Conservation (phyloP, 2,888 invertebrate species). For the Leucoma salicis region DNA sequence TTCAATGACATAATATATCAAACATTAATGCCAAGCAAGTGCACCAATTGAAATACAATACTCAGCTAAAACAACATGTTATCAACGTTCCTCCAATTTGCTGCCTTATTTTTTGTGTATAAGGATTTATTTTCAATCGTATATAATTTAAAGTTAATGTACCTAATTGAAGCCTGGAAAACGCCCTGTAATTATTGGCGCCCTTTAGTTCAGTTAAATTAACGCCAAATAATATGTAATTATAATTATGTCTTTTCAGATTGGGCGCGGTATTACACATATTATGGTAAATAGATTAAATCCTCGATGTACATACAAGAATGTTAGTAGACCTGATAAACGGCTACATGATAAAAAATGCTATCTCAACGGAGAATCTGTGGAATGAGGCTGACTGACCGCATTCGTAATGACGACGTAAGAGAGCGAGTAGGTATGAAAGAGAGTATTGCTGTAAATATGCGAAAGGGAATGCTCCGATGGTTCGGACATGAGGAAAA, state of each 20-base stretch:
- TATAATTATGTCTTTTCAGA: not conserved
- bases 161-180: conserved; percentile 32
- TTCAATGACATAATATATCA: conserved; percentile 22
- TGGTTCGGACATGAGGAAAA: too few species aligned
- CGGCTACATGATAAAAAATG: too few species aligned
- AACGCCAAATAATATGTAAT: conserved; percentile 34
- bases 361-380: too few species aligned
- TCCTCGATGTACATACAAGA: too few species aligned
- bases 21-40: conserved; percentile 22
- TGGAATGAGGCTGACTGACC: too few species aligned
- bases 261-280: too few species aligned
- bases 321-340: too few species aligned
- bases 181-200: conserved; percentile 47
- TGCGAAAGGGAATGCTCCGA: too few species aligned
- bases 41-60: conserved; percentile 31
- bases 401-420: too few species aligned
- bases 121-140: not conserved
- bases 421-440: too few species aligned
- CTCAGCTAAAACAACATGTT: not conserved
- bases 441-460: too few species aligned
- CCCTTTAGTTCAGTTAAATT: conserved; percentile 43
- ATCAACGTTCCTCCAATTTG: not conserved
- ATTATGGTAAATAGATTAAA: too few species aligned
- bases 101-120: accelerated
- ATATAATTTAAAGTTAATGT: conserved; percentile 4